Base-by-base conservation (phyloP, 2,888 invertebrate genomes). In the Hirtodrosophila trivittata region DNA sequence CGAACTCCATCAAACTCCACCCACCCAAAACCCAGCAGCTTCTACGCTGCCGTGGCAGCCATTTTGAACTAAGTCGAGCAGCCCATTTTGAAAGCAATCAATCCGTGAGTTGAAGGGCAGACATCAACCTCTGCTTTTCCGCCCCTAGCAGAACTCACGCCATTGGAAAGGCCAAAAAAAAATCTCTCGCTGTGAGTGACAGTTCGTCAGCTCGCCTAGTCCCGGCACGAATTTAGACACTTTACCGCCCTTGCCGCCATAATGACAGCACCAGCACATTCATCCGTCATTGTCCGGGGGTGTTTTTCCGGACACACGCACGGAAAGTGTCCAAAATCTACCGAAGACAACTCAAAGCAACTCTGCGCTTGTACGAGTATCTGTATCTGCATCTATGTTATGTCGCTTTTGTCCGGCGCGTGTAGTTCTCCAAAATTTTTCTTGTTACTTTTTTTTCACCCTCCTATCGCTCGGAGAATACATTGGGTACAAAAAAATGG, bases 221-320 rank as follows among this genome's bases (percentile, higher is more conserved):
- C 57, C 35, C 25, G 55, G 67, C 67, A 52, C 59, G 66, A 75
- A 78, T 86, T 82, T 77, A 74, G 86, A 77, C 78, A 83, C 86
- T 72, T 73, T 71, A 42, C 58, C 50, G 42, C 66, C 65, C 75
- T 58, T 39, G 69, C 68, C 65, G 70, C 75, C 82, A 69, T 81
- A 77, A 75, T 78, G 81, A 75, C 83, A 85, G 72, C 49, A 46
- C 18, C 66, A 50, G 21, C 65, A 43, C 56, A 75, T 67, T 75
- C 86, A 87, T 87, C 75, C 81, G 75, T 87, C 87, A 87, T 77
- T 80, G 86, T 84, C 81, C 75, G 50, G 71, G 72, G 80, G 75
- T 70, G 70, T 55, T 57, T 66, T 67, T 55, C 51, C 56, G 32
- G 38, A n/a, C 35, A 56, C 63, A 69, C 72, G 63, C 71, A 64